Conservation (phyloP, 2,797 vertebrate species). For the Vultur gryphus region DNA sequence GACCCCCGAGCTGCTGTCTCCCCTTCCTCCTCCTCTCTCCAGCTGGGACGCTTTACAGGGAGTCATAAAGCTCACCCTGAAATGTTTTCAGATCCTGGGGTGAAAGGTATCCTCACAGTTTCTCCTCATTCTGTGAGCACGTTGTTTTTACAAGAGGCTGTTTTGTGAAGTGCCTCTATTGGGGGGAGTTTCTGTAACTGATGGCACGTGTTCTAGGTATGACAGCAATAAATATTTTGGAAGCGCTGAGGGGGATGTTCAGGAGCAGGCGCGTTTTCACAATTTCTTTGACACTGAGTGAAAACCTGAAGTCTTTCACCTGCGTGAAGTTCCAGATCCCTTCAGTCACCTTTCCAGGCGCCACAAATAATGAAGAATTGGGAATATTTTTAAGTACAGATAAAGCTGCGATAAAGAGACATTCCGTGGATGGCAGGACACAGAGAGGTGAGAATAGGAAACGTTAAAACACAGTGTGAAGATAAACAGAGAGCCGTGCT, state of each 20-base stretch:
- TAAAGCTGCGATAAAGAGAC: too few species aligned
- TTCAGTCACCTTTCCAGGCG: accelerated
- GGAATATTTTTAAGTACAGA: not conserved
- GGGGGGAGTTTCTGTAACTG: not conserved
- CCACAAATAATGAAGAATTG: too few species aligned
- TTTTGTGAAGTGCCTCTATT: not conserved
- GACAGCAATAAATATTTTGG: not conserved
- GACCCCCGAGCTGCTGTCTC: not conserved
- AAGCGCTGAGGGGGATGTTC: not conserved
- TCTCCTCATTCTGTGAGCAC: not conserved
- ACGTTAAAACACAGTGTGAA: not conserved
- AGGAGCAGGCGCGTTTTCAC: accelerated
- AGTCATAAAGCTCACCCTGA: not conserved
- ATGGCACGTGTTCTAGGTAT: accelerated
- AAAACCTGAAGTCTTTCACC: not conserved
- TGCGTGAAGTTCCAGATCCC: accelerated
- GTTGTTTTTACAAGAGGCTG: not conserved
- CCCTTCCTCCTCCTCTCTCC: not conserved
- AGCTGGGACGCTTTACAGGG: not conserved
- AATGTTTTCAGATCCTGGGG: not conserved
- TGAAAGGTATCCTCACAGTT: not conserved
- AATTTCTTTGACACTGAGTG: not conserved
- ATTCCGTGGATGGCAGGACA: accelerated
- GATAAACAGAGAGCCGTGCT: accelerated
- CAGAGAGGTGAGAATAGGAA: not conserved